These are phyloP conservation scores for Pseudococcus jackbeardsleyi DNA, from an alignment of 2,888 invertebrate genomes.

Conservation along the genomic window DNA sequence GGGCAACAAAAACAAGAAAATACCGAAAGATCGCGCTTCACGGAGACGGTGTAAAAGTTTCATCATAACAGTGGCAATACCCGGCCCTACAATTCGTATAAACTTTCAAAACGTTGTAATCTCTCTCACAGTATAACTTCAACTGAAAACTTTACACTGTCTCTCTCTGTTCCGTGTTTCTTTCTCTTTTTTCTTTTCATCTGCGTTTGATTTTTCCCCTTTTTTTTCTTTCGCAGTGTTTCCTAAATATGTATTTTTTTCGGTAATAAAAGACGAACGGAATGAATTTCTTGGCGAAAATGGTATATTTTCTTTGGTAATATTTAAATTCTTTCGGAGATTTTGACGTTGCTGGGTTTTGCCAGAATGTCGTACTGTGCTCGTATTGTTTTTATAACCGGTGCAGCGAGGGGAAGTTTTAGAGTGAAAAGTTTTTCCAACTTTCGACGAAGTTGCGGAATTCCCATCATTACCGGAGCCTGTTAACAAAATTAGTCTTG, in stretches of 20 bases:
- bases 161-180: constrained; percentile 62
- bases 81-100: constrained; percentile 62
- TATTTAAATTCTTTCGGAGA: background rate
- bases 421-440: background rate
- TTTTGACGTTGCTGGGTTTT: background rate
- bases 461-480: background rate
- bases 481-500: constrained; percentile 48
- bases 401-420: background rate
- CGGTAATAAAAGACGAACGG: constrained; percentile 25
- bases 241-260: constrained; percentile 62
- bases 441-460: background rate
- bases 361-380: background rate
- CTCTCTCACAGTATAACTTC: constrained; percentile 64
- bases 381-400: constrained; percentile 6
- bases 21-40: constrained; percentile 62
- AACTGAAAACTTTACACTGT: constrained; percentile 64
- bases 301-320: background rate
- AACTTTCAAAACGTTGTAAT: constrained; percentile 65
- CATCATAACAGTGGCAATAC: constrained; percentile 59
- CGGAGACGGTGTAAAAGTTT: constrained; percentile 62
- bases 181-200: constrained; percentile 61
- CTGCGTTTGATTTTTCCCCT: constrained; percentile 62
- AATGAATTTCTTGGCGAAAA: constrained; percentile 4
- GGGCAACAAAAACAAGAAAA: constrained; percentile 48
- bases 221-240: constrained; percentile 62